Evolutionary conservation across 2,113 vertebrate species (phyloP).

Genomic region (Onychostoma macrolepis): DNA sequence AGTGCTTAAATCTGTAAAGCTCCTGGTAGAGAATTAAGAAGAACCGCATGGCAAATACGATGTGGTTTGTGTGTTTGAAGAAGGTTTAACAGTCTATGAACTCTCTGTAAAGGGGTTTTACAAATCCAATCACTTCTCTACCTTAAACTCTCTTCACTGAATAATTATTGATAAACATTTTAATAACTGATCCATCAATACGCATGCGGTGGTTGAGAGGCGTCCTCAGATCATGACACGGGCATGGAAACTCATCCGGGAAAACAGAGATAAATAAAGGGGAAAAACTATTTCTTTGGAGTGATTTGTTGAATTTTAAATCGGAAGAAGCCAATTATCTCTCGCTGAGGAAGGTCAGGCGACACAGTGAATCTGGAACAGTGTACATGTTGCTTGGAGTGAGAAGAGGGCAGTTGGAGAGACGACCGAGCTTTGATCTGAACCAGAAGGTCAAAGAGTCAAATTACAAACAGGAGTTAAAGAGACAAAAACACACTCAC

Average conservation of each 20-base stretch:
- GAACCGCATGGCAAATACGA: neutral
- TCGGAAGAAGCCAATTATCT: constrained; percentile 53
- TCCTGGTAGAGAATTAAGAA: neutral
- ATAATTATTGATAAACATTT: neutral
- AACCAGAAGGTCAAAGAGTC: constrained; percentile 50
- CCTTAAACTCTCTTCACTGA: neutral
- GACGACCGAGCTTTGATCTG: constrained; percentile 48
- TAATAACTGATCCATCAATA: neutral
- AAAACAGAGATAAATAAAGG: neutral
- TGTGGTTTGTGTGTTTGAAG: neutral
- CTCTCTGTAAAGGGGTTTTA: neutral
- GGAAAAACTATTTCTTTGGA: constrained; percentile 31
- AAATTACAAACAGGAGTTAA: constrained; percentile 52
- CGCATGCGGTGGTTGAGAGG: neutral
- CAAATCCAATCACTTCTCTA: neutral
- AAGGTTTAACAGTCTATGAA: neutral
- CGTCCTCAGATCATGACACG: neutral
- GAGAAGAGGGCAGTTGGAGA: constrained; percentile 19
- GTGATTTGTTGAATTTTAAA: constrained; percentile 55
- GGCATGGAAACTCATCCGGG: neutral
- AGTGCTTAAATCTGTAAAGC: neutral
- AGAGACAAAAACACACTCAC: neutral
- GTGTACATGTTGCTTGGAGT: constrained; percentile 1
- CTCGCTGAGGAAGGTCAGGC: constrained; percentile 27
- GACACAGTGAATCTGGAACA: constrained; percentile 21